Percentiles rank a stretch among this genome's conserved stretches.
Conservation (phyloP, 2,888 invertebrate genomes). For the Cephonodes hylas region DNA sequence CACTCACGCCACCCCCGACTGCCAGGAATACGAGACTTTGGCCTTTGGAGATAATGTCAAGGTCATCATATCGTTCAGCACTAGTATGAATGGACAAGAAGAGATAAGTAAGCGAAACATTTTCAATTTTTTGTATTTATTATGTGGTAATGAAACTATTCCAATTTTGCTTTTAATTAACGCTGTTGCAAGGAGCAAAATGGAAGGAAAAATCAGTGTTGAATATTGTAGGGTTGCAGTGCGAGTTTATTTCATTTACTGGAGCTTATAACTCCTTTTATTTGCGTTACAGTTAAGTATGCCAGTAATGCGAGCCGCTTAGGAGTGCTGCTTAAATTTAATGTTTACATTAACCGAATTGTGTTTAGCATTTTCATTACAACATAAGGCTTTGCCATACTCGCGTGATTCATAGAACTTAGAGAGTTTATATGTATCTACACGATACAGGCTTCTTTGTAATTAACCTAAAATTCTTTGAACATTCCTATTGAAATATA, state of each 20-base stretch:
- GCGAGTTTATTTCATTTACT: not conserved
- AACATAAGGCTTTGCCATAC: not conserved
- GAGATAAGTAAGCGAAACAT: conserved; percentile 81
- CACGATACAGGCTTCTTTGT: conserved; percentile 3
- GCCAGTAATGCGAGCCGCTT: not conserved
- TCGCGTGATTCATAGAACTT: not conserved
- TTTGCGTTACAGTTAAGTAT: not conserved
- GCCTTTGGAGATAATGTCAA: conserved; percentile 92
- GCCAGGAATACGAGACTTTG: conserved; percentile 88
- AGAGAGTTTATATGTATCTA: not conserved
- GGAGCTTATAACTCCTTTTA: not conserved
- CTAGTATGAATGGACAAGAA: conserved; percentile 84
- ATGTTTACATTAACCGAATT: not conserved
- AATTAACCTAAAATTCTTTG: conserved; percentile 5
- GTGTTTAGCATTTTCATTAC: not conserved
- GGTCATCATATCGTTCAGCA: conserved; percentile 90
- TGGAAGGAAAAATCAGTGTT: not conserved
- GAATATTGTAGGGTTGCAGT: not conserved
- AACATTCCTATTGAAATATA: not conserved
- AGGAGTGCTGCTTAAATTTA: not conserved
- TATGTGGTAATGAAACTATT: not conserved
- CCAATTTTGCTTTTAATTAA: not conserved
- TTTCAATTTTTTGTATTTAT: not conserved
- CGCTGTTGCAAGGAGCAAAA: not conserved
- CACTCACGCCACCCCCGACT: conserved; percentile 89